Evolutionary conservation across 30 jellyfish, hydroid and myxozoan genomes (phyloP).

Genomic region (Phacellophora camtschatica): DNA sequence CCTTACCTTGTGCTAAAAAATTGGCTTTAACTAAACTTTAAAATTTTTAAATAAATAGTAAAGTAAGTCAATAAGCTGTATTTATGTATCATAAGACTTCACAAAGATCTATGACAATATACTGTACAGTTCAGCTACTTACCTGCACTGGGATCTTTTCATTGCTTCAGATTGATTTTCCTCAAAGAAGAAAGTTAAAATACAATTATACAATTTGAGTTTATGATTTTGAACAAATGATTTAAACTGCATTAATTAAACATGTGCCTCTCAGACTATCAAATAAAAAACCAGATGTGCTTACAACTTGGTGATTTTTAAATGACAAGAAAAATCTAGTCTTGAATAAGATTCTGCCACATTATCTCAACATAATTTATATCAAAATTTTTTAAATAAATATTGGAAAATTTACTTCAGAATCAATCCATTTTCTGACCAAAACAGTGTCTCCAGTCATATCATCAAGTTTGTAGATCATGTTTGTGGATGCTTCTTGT

Average conservation of each 20-base stretch:
- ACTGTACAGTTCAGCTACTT: not conserved
- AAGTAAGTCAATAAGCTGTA: not conserved
- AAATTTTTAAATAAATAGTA: not conserved
- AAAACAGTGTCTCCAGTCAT: conserved; percentile 74
- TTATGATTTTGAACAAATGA: too few relatives aligned
- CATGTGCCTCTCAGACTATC: too few relatives aligned
- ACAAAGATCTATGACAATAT: not conserved
- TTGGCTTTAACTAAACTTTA: not conserved
- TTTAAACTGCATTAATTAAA: too few relatives aligned
- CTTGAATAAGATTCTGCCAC: not conserved
- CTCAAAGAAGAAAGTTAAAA: not conserved
- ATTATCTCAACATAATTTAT: too few relatives aligned
- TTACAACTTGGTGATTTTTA: too few relatives aligned
- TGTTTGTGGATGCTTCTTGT: conserved; percentile 84
- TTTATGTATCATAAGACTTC: not conserved
- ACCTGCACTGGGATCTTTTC: conserved; percentile 61
- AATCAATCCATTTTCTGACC: conserved; percentile 90
- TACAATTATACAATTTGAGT: too few relatives aligned
- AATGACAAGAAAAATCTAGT: too few relatives aligned
- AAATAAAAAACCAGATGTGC: too few relatives aligned
- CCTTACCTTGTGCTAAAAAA: too few relatives aligned
- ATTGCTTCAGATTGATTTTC: conserved; percentile 42
- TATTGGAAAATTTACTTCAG: conserved; percentile 49
- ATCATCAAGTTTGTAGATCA: conserved; percentile 87
- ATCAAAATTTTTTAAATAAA: too few relatives aligned